A percentile compares a stretch with the other conserved stretches of the same genome.
Evolutionary conservation across 2,797 vertebrate genomes (phyloP).

Genomic region (Tinamus major): DNA sequence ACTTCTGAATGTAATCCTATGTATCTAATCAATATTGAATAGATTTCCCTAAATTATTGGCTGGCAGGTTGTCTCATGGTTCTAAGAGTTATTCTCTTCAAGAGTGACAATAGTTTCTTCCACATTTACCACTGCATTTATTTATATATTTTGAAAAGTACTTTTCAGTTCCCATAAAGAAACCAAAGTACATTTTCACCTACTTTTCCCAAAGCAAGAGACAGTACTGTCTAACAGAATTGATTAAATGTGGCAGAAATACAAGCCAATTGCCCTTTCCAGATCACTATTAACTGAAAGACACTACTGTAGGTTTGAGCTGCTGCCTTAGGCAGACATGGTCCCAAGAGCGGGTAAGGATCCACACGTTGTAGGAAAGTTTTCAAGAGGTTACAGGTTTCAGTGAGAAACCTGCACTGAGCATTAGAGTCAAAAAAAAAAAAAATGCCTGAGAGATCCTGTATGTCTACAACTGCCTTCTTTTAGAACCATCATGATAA

Average conservation of each 20-base stretch:
- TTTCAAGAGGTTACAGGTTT: neutral
- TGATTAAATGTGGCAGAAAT: neutral
- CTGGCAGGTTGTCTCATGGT: neutral
- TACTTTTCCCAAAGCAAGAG: neutral
- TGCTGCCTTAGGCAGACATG: neutral
- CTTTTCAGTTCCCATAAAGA: neutral
- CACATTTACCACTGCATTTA: neutral
- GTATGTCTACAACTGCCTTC: neutral
- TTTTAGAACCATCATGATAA: neutral
- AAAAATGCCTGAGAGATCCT: neutral
- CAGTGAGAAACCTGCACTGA: neutral
- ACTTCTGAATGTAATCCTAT: neutral
- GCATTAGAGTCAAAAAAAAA: neutral
- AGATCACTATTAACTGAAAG: neutral
- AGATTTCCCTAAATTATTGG: neutral
- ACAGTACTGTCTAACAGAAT: neutral
- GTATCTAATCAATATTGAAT: neutral
- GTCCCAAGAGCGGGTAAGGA: neutral
- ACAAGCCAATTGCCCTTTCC: neutral
- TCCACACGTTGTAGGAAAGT: neutral
- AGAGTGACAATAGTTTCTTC: neutral
- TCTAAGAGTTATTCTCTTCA: neutral
- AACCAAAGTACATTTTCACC: neutral
- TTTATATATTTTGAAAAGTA: neutral
- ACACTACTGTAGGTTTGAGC: accelerated